Base-by-base conservation (phyloP, 1,140 invertebrate genomes). In the Drosophila burlai region DNA sequence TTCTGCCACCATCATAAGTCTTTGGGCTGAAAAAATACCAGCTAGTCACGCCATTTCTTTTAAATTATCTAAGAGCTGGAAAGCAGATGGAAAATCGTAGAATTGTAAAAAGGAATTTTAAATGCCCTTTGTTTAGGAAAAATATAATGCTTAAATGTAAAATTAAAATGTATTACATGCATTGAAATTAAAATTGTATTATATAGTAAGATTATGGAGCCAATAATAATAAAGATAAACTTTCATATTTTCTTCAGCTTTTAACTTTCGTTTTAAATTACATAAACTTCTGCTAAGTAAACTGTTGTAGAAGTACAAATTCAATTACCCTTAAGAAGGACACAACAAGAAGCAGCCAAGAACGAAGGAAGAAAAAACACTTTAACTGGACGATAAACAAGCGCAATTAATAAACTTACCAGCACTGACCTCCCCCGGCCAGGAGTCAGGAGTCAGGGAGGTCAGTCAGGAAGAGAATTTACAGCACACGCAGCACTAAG, bases 381-480 rank as follows among this genome's bases (percentile, higher is more conserved):
- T 86, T 86, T 82, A 76, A 82, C 73, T 50, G 58, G 58, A 84
- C 86, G 85, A 90, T 90, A 90, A 90, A 85, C 81, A 90, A 85
- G 79, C 72, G 78, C 82, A 90, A 90, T 90, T 90, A 90, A 90
- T 90, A 90, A 90, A 90, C 58, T 80, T 71, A 72, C 79, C 69
- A 79, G 75, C 65, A 52, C 55, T 86, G 80, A 86, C 79, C 83
- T 76, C 84, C 73, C 69, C 64, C 29, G 11, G 49, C 29, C 50
- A 43, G 42, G 34, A 36, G 34, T n/a, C n/a, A n/a, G n/a, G n/a
- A n/a, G n/a, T 60, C 64, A 82, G 38, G 8, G 40, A 46, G 58
- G 52, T 55, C 69, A 50, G 50, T 64, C 64, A 73, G 46, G 3
- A 34, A 47, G 42, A 50, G 65, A 78, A 75, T 83, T 83, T 74